Evolutionary conservation across 2,888 invertebrate genomes (phyloP), one percentile per base, ranked within the genome.

Genomic region (Tinea pellionella): DNA sequence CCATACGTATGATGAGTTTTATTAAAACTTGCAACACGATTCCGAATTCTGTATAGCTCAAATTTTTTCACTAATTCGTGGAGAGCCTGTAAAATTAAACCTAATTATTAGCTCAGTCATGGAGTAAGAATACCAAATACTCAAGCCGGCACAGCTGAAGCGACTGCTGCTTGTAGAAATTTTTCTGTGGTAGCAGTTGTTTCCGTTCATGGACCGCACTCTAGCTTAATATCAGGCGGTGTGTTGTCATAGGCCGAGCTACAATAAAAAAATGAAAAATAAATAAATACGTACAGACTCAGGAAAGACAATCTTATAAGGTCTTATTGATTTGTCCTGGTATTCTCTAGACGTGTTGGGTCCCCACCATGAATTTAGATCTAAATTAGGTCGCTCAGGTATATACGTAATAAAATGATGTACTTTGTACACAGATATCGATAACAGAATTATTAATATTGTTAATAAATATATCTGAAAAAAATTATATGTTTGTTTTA

Each of bases 1-100:
- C 97, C 97, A 70, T 96, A 97, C 59, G 91, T 89, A 81, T 95
- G 96, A 0, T 89, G 89, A 0, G 88, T 80, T 55, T 89, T 91
- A 74, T 93, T 91, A 15, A 91, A 64, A 29, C 78, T 78, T 12
- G 74, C 71, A 12, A 64, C 64, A 11, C 68, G 69, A 7, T 86
- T 85, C 16, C 75, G 68, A 0, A 73, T 69, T 0, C 86, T 78
- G 60, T 85, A 82, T 0, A 69, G 69, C 6, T 86, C 83, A 55
- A 93, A 84, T 8, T 92, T 83, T 9, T 71, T 66, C 6, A 88
- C 78, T 11, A 92, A 73, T 65, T 90, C 87, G 59, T 83, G 74
- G 61, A 90, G 74, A 68, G 89, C 86, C 92, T 92, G 67, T 3
- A 70, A 68, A 15, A 8, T 18, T 61, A 63, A 30, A 53, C 60